Percentiles rank a stretch among this genome's conserved stretches.
Conservation (phyloP, 1,140 invertebrate species). For the Drosophila pallidifrons region DNA sequence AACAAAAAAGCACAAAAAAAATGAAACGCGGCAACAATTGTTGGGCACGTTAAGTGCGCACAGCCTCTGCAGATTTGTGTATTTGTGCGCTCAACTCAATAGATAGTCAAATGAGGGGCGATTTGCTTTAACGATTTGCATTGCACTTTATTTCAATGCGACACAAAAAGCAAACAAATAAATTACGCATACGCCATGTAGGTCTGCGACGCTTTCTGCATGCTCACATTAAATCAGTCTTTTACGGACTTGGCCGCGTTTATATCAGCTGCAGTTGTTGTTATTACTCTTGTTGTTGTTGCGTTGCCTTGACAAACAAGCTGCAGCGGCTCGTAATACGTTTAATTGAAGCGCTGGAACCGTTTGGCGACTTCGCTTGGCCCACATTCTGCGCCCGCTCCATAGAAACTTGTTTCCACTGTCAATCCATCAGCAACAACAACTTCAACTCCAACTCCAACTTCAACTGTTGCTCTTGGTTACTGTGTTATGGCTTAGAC, state of each 20-base stretch:
- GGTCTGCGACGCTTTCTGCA: not conserved
- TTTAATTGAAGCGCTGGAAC: conserved; percentile 46
- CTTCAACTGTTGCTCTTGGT: conserved; percentile 20
- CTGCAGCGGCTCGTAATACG: conserved; percentile 46
- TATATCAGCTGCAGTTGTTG: conserved; percentile 31
- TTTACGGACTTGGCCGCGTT: conserved; percentile 49
- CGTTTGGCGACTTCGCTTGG: conserved; percentile 28
- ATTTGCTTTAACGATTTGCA: conserved; percentile 45
- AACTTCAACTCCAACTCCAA: not conserved
- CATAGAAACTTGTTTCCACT: conserved; percentile 47
- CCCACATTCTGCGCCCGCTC: conserved; percentile 48
- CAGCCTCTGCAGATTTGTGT: conserved; percentile 25
- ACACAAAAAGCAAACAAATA: conserved; percentile 23
- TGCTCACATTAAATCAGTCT: conserved; percentile 18
- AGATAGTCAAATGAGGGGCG: conserved; percentile 28
- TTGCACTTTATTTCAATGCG: conserved; percentile 52
- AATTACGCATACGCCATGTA: conserved; percentile 70
- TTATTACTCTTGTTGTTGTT: conserved; percentile 12
- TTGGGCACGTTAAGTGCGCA: conserved; percentile 27
- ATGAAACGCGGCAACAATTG: conserved; percentile 36
- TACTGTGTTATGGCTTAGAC: conserved; percentile 28
- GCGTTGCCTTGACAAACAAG: conserved; percentile 35
- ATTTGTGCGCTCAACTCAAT: conserved; percentile 21
- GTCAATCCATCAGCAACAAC: not conserved
- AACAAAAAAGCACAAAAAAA: conserved; percentile 31